A percentile compares a stretch with the other conserved stretches of the same genome.
Evolutionary conservation across 2,113 vertebrate species (phyloP).

Genomic region (Thryonomys swinderianus): DNA sequence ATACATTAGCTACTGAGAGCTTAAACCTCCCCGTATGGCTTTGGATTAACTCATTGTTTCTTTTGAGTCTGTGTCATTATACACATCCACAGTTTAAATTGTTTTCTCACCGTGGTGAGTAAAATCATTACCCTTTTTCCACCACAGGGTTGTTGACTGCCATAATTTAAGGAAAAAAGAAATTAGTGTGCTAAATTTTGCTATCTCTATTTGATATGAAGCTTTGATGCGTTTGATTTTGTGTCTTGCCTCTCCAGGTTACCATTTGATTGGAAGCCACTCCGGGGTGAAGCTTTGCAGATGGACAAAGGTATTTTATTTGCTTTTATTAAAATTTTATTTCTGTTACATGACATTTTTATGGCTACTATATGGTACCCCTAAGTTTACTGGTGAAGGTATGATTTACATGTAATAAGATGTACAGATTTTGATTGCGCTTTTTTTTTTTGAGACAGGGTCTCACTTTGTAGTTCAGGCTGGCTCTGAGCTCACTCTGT

Average conservation of each 20-base stretch:
- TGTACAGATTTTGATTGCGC: slow-evolving; percentile 27
- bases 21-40: neutral
- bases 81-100: neutral
- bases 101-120: neutral
- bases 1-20: neutral
- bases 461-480: no score
- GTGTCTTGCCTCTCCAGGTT: slow-evolving; percentile 86
- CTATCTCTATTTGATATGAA: neutral
- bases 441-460: no score
- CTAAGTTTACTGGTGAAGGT: neutral
- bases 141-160: neutral
- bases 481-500: no score
- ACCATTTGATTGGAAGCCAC: slow-evolving; percentile 96
- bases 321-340: slow-evolving; percentile 7
- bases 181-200: slow-evolving; percentile 36
- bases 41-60: neutral
- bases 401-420: neutral
- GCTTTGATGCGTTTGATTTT: neutral
- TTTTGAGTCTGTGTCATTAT: neutral
- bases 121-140: slow-evolving; percentile 1
- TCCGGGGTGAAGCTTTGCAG: slow-evolving; percentile 97
- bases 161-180: slow-evolving; percentile 11
- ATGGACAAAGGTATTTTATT: slow-evolving; percentile 95
- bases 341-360: neutral
- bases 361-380: neutral